Conservation (phyloP, 2,888 invertebrate species). For the Ypsolopha scabrella region DNA sequence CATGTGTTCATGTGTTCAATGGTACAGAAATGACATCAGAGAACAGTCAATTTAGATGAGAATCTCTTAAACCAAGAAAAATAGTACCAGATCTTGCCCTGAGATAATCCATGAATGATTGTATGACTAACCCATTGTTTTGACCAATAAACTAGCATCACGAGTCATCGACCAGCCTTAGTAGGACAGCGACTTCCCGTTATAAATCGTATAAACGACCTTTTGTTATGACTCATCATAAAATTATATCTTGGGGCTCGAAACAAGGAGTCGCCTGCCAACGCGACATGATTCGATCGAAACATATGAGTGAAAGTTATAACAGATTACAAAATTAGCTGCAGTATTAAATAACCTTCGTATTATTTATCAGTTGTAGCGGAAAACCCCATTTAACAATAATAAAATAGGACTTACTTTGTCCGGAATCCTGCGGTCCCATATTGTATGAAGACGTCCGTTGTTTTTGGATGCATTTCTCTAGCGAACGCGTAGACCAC, state of each 20-base stretch:
- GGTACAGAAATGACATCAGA: no score
- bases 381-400: conserved; percentile 18
- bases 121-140: conserved; percentile 28
- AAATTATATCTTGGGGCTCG: conserved; percentile 5
- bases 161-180: conserved; percentile 52
- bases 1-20: no score
- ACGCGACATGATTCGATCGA: neutral
- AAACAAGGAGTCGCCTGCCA: neutral
- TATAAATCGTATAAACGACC: conserved; percentile 43
- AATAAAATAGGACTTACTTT: conserved; percentile 69
- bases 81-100: no score
- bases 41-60: no score
- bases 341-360: conserved; percentile 6
- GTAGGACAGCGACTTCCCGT: conserved; percentile 49
- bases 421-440: conserved; percentile 90
- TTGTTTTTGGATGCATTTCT: conserved; percentile 81
- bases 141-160: conserved; percentile 22
- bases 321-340: neutral
- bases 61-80: no score
- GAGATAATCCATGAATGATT: no score
- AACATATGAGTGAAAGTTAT: conserved; percentile 1
- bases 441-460: conserved; percentile 77
- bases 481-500: conserved; percentile 82
- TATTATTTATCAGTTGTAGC: conserved; percentile 17
- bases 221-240: conserved; percentile 44